Base-by-base conservation (phyloP, 2,113 vertebrate genomes). In the Beaufortia kweichowensis region DNA sequence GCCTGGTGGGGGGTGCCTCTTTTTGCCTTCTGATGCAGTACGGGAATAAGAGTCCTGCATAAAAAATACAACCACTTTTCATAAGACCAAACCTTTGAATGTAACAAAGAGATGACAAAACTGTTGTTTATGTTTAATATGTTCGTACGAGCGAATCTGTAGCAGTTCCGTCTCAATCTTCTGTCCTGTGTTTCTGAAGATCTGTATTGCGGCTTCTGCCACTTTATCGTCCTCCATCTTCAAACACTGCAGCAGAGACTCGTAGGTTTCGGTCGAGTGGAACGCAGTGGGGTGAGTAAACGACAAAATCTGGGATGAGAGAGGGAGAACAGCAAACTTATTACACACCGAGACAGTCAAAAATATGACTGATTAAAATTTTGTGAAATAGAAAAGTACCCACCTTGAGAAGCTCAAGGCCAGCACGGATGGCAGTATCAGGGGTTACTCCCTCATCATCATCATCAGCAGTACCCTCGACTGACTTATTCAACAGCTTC, bases 171-270 rank as follows among this genome's bases (percentile, higher is more conserved):
- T 95, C 90, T 98, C 97, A 61, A 99, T 99, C 91, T 95, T 98
- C 90, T 99, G 97, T 67, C 97, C 97, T 1, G 97, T 99, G 87
- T 99, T 99, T 84, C 97, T 95, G 89, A 99, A 99, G 86, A 99
- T 99, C 85, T 99, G 97, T 83, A 99, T 98, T 72, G 97, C 97
- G 77, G 97, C 97, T 86, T 99, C 97, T 0, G 97, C 96, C 86
- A 99, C 97, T 79, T 99, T 99, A 87, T 99, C 97, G 53, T 99
- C 97, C 87, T 99, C 97, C 97, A 99, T 99, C 90, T 97, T 97
- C 86, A 98, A 93, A 93, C 97, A 98, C 92, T 98, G 97, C 77
- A 99, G 94, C 66, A 99, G 93, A 84, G 97, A 99, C 90, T 99
- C 97, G 43, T 98, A 99, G 0, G 97, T 99, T 90, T 98, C 97